Base-by-base conservation (phyloP, 2,888 invertebrate genomes). In the Dascillus cervinus region DNA sequence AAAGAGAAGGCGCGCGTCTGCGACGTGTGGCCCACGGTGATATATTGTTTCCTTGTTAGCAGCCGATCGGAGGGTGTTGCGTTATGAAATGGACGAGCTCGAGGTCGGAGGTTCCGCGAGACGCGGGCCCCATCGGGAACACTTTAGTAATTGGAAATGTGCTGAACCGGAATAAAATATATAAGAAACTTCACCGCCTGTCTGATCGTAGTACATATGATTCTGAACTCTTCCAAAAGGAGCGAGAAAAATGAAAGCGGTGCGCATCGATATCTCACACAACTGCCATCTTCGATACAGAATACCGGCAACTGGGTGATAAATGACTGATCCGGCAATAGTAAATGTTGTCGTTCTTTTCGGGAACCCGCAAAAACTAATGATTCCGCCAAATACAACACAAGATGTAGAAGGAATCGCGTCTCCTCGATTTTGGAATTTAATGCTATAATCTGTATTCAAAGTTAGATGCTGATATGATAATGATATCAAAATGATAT, bases 401-500 rank as follows among this genome's bases (percentile, higher is more conserved):
- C 13, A 12, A 19, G 19, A 30, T 12, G 30, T 24, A 13, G 8
- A 4, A 17, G 4, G 4, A 17, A 17, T 4, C 15, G 15, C 22
- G 30, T 30, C 23, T 30, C 23, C 22, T 8, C 49, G 47, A 47
- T 49, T 47, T n/a, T 41, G 39, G 29, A 43, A 46, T 47, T 49
- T 59, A 58, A 58, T 58, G 54, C 50, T 51, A 56, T 56, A 57
- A 56, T 59, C 54, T 56, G 55, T 59, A 60, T 59, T 58, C 59
- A 41, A 42, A 37, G 45, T 43, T 44, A 46, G 52, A 52, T 52
- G 49, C 54, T 56, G 56, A 58, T 60, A 58, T 58, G 56, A 59
- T 61, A 59, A 60, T 61, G 57, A 60, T 60, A 59, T 55, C 55
- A 55, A 57, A 58, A 57, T 57, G 54, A 55, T 56, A 57, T 57